Conservation (phyloP, 2,113 vertebrate species). For the Zeus faber region DNA sequence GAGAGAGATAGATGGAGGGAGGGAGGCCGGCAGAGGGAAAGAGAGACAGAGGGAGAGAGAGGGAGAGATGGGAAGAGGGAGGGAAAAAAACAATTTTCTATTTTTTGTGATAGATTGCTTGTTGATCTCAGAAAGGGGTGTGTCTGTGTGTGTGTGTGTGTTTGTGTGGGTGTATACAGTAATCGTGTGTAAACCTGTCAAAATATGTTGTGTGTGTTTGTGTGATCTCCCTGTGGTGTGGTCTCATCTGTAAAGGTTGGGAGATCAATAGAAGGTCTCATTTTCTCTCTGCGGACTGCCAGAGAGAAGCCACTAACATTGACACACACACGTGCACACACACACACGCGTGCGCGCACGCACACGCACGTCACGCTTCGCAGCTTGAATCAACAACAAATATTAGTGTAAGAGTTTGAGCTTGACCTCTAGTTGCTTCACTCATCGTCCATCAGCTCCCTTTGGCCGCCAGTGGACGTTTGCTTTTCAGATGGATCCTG, state of each 20-base stretch:
- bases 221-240: background rate
- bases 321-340: background rate
- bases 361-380: background rate
- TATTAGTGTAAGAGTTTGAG: too few relatives aligned
- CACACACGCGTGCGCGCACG: too few relatives aligned
- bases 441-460: too few relatives aligned
- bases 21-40: background rate
- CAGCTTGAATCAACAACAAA: too few relatives aligned
- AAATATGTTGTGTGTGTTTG: conserved; percentile 1
- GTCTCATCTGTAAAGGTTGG: conserved; percentile 10
- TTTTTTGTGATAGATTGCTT: background rate
- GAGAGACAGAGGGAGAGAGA: background rate
- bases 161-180: background rate
- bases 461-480: too few relatives aligned
- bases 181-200: background rate
- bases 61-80: background rate
- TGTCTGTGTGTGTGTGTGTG: background rate
- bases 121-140: background rate
- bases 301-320: background rate
- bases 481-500: too few relatives aligned
- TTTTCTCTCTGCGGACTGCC: background rate
- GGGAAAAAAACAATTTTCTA: background rate
- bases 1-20: background rate
- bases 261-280: conserved; percentile 12
- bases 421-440: too few relatives aligned